A percentile compares a stretch with the other conserved stretches of the same genome.
Evolutionary conservation across 2,113 vertebrate species (phyloP).

Genomic region (Clupea harengus): DNA sequence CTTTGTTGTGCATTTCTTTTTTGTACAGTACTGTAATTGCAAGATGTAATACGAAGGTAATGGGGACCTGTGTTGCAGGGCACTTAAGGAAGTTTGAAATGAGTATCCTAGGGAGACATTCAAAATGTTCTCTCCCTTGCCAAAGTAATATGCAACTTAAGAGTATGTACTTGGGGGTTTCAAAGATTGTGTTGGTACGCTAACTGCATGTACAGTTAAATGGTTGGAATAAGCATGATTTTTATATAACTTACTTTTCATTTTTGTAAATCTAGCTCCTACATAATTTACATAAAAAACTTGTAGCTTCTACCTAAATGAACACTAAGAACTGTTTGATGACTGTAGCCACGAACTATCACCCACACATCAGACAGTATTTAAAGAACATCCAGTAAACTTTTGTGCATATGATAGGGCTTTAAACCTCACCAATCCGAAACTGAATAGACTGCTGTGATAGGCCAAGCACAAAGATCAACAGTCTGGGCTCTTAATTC

Average conservation of each 20-base stretch:
- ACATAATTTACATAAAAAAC: conserved; percentile 30
- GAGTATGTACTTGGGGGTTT: conserved; percentile 45
- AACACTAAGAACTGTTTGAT: not conserved
- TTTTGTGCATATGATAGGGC: not conserved
- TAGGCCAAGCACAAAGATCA: not conserved
- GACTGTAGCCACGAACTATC: not conserved
- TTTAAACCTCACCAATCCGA: not conserved
- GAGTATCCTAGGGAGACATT: conserved; percentile 55
- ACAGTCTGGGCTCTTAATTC: not conserved
- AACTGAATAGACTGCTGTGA: not conserved
- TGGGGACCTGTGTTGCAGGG: conserved; percentile 57
- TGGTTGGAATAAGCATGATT: conserved; percentile 69
- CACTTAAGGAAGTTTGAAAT: conserved; percentile 39
- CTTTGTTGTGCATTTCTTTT: no score
- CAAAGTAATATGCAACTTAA: conserved; percentile 71
- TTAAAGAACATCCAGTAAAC: not conserved
- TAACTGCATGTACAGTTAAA: conserved; percentile 65
- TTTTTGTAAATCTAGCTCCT: conserved; percentile 17
- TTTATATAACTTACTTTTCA: not conserved
- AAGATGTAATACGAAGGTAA: conserved; percentile 30
- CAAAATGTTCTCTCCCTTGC: conserved; percentile 62
- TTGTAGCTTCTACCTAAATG: conserved; percentile 37
- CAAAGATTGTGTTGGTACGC: conserved; percentile 42
- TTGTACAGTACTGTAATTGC: conserved; percentile 67
- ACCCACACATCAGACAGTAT: not conserved